Base-by-base conservation (phyloP, 2,797 vertebrate genomes). In the Triplophysa yarkandensis region DNA sequence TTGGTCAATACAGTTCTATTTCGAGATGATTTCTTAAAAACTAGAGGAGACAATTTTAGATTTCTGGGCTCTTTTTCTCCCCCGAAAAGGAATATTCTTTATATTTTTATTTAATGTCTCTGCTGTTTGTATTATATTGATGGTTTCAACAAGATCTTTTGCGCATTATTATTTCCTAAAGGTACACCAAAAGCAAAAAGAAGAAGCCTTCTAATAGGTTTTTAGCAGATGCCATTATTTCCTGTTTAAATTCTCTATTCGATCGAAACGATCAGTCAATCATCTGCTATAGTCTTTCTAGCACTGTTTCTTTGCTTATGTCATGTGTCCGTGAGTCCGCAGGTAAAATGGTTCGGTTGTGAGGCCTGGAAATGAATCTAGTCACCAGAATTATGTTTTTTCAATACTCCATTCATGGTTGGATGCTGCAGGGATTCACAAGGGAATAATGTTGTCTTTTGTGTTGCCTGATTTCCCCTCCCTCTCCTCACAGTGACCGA, bases 361-460 rank as follows among this genome's bases (percentile, higher is more conserved):
- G 89, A 90, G 88, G 84, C 83, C 90, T 93, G 95, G 93, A 97
- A 98, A 94, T 86, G 86, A 94, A 98, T 94, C 95, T 93, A 87
- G 87, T 91, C 86, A 83, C 82, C 81, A 90, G 89, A 93, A 91
- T 85, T 84, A 76, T 83, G 89, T 80, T 91, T 94, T n/a, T 92
- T 99, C 95, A 98, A 96, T 94, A 91, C 94, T 86, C 94, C 92
- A 97, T 98, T 99, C 95, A 98, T 96, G 48, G 86, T 85, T 75
- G 91, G 89, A 90, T 87, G 90, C 91, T 88, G 90, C 83, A 46
- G 83, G 90, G 86, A 89, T 92, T 90, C 91, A 77, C 85, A 71
- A 77, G 89, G 90, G 91, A 97, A 99, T 96, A 98, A 98, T 93
- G 94, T 95, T 84, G 87, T 88, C 95, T 95, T 96, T 98, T 99